Base-by-base conservation (phyloP, 1,140 invertebrate genomes). In the Drosophila azteca region DNA sequence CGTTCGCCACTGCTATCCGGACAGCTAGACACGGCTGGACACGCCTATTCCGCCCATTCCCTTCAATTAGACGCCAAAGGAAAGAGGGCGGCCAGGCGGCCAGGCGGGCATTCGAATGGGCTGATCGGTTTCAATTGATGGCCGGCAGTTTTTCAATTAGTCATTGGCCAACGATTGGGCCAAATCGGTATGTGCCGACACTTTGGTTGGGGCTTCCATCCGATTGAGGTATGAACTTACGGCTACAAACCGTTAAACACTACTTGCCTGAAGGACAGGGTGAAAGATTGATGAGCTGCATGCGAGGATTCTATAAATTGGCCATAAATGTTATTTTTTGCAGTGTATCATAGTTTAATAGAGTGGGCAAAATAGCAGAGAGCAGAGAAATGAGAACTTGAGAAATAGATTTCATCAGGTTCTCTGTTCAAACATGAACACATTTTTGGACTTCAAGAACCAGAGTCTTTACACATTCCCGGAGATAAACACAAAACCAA, bases 101-200 rank as follows among this genome's bases (percentile, higher is more conserved):
- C 29, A 5, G 24, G 51, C 45, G 26, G 43, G 43, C 29, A 20
- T 1, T 20, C 17, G 6, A 53, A 43, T 54, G 44, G 46, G 49
- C 55, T 69, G 72, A 69, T 77, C 84, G 65, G 60, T 68, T 77
- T 66, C 83, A 64, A 88, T 88, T 88, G 83, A 88, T 88, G 65
- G 65, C 58, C 55, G 39, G 35, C 68, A 73, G 61, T 83, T 88
- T 88, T 83, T 88, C 83, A 88, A 89, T 88, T 88, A 83, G 76
- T 71, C 51, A 58, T 58, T 68, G 51, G 66, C 39, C 24, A 20
- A 43, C 15, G 22, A 6, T 9, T 43, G 29, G 64, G 31, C 17
- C 24, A 24, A 17, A n/a, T 76, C 69, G 49, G 39, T 41, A 22
- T 20, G 45, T 46, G 6, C n/a, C 22, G 43, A 17, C 31, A 43